Base-by-base conservation (phyloP, 2,113 vertebrate genomes). In the Brachyhypopomus occidentalis region DNA sequence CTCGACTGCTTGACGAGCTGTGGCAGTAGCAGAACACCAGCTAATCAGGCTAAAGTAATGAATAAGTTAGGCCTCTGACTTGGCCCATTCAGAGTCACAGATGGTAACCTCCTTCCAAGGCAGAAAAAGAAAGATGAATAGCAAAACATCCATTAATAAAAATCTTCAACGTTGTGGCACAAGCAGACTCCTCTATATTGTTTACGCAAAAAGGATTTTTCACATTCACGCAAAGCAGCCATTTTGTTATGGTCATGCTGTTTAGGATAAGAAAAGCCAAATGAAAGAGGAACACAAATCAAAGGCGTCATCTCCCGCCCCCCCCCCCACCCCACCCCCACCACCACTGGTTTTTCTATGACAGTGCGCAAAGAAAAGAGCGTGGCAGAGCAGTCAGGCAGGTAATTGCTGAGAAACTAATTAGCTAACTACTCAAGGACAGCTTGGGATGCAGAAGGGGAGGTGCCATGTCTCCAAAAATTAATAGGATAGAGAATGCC, bases 341-440 rank as follows among this genome's bases (percentile, higher is more conserved):
- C 25, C 34, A 7, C 67, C 74, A 85, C 84, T 83, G 84, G 60
- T 66, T 64, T 66, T 71, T 78, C 76, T 77, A 83, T 84, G 82
- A 87, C 83, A 89, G 81, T 76, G 86, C 80, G 75, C 48, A 76
- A 84, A 87, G 38, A 80, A 76, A 83, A 67, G 64, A 75, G 52
- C 45, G 60, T 80, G 73, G 73, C 86, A 83, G 87, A 90, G 89
- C 88, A 71, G 80, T 85, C 88, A 86, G 88, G 90, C 90, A 90
- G 84, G 87, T 91, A 92, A 92, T 92, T 92, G 90, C 88, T 86
- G 77, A 67, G 75, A 90, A 92, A 90, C 87, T 88, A 92, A 92
- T 94, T 92, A 91, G 88, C 90, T 83, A 87, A 87, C 84, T 72
- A 90, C 85, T 92, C 89, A 90, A 92, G 86, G 88, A 89, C 88